These are phyloP conservation scores for Tachina fera DNA, from an alignment of 2,888 invertebrate genomes.

Conservation along the genomic window DNA sequence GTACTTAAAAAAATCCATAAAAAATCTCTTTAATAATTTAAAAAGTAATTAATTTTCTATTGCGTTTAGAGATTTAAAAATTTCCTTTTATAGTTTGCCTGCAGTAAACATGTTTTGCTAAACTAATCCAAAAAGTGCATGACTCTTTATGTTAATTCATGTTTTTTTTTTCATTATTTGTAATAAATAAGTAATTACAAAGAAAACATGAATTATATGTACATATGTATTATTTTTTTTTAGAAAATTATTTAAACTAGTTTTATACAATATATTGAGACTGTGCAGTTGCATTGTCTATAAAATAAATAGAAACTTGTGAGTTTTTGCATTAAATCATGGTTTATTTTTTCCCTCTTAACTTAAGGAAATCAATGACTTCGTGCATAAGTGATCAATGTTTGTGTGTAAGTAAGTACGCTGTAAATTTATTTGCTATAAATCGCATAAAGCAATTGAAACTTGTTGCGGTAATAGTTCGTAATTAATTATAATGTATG, in stretches of 20 bases:
- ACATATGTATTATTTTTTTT: background rate
- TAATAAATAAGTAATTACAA: slow-evolving; percentile 10
- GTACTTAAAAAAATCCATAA: too few species aligned
- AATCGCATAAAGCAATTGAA: slow-evolving; percentile 9
- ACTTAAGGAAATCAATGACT: slow-evolving; percentile 21
- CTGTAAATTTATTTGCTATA: background rate
- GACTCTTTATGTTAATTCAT: slow-evolving; percentile 17
- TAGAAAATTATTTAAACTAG: slow-evolving; percentile 9
- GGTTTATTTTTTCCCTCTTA: background rate
- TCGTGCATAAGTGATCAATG: background rate
- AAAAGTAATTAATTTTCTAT: too few species aligned
- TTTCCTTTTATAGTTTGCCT: background rate
- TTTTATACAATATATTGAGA: background rate
- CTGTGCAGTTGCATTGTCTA: background rate
- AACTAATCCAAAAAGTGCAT: slow-evolving; percentile 2
- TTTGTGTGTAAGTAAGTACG: background rate
- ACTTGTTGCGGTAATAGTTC: slow-evolving; percentile 5
- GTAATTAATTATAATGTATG: slow-evolving; percentile 5
- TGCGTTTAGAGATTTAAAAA: too few species aligned
- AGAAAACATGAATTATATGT: background rate
- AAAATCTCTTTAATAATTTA: too few species aligned
- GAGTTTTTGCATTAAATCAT: slow-evolving; percentile 1
- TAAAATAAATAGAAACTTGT: background rate
- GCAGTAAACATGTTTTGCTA: background rate
- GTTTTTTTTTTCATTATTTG: background rate